Evolutionary conservation across 2,797 vertebrate genomes (phyloP), one percentile per base, ranked within the genome.

Genomic region (Simalia tracyae): DNA sequence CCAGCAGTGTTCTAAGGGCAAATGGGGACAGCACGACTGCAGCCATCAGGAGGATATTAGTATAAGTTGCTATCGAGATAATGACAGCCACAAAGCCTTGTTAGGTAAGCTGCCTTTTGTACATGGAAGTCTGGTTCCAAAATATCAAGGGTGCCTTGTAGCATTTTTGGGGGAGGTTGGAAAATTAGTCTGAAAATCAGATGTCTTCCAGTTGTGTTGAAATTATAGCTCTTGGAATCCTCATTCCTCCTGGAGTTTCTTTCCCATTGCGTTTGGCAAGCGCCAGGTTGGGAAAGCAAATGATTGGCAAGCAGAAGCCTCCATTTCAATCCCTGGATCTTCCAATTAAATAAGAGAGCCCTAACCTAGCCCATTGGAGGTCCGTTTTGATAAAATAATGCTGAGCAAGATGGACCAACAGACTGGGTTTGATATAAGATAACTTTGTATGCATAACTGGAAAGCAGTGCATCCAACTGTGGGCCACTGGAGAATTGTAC

Each of bases 21-120:
- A 98, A 84, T 99, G 99, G 99, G 97, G 98, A 87, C 97, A 94
- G 87, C 98, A 99, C 0, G 98, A 99, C 97, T 99, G 99, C 96
- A 98, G 96, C 92, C 99, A 99, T 88, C 96, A 96, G 17, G 98
- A 99, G 95, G 99, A 99, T 1, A 97, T 99, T 88, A 97, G 97
- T 63, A 94, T 99, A 19, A 92, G 96, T 81, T 99, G 99, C 96
- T 97, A 97, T 86, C 97, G 97, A 6, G 97, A 98, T 2, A 97
- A 93, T 0, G 94, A 96, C 6, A 97, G 96, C 96, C 97, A 98
- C 7, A 97, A 96, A 90, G 91, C 96, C 31, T 97, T 97, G 4
- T 93, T 96, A 0, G 98, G 99, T 99, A 98, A 98, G 97, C 76
- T 11, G 15, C 12, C n/a, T 87, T 50, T 12, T 91, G 57, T 31